phyloP scores from a whole-genome alignment of 2,797 vertebrate genomes.

The Huso huso region DNA sequence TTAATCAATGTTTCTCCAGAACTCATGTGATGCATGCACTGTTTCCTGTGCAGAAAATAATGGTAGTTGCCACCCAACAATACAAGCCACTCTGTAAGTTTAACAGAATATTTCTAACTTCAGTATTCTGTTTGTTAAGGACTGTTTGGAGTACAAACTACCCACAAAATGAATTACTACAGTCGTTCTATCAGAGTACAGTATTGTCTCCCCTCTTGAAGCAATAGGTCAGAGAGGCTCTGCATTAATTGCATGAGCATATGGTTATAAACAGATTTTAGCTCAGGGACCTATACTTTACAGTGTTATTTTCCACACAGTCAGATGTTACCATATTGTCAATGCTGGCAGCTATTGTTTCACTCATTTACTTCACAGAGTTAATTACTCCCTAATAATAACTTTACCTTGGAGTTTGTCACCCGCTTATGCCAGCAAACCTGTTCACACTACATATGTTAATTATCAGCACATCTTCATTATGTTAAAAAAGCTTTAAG shows the following conservation, averaged over 20 bases:
- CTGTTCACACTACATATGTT: constrained; percentile 99
- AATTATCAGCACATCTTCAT: constrained; percentile 99
- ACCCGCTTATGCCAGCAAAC: constrained; percentile 94
- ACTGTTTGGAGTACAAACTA: constrained; percentile 24
- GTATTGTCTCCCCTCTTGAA: constrained; percentile 55
- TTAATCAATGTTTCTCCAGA: not conserved
- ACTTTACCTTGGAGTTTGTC: constrained; percentile 99
- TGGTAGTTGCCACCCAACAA: constrained; percentile 19
- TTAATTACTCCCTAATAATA: constrained; percentile 99
- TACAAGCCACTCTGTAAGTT: constrained; percentile 32
- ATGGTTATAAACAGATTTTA: constrained; percentile 97
- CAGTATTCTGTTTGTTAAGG: constrained; percentile 38
- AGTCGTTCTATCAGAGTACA: constrained; percentile 44
- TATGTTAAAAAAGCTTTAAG: constrained; percentile 99
- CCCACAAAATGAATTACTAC: constrained; percentile 65
- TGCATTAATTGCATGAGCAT: constrained; percentile 98
- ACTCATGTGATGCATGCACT: not conserved
- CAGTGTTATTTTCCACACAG: constrained; percentile 81
- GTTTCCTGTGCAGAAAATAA: not conserved
- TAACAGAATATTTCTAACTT: constrained; percentile 32
- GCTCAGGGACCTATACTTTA: constrained; percentile 94
- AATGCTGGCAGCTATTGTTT: constrained; percentile 99
- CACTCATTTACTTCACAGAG: constrained; percentile 99
- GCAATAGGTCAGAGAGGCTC: constrained; percentile 87
- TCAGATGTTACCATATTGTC: constrained; percentile 99